Evolutionary conservation across 2,797 vertebrate species (phyloP).

Genomic region (Melanotaenia pygmaea): DNA sequence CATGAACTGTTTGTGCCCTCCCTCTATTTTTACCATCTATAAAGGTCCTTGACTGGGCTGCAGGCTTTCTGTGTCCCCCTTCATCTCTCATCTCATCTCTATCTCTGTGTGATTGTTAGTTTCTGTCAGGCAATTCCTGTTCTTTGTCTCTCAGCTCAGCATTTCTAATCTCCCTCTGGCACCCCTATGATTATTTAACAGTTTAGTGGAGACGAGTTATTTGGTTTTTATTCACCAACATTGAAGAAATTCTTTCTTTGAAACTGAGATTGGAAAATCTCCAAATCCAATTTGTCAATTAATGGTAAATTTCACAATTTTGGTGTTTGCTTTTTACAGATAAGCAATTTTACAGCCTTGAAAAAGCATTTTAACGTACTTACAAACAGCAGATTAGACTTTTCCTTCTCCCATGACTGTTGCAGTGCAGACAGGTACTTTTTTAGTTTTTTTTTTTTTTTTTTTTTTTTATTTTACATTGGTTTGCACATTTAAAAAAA

Average conservation of each 20-base stretch:
- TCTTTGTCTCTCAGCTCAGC: conserved; percentile 31
- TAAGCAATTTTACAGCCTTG: too few species aligned
- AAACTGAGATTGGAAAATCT: too few species aligned
- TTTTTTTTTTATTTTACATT: too few species aligned
- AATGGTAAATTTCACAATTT: too few species aligned
- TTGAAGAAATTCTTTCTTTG: neutral
- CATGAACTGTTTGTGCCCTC: conserved; percentile 25
- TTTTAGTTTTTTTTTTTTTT: too few species aligned
- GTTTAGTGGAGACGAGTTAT: conserved; percentile 5
- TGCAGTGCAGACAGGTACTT: too few species aligned
- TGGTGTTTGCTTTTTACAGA: too few species aligned
- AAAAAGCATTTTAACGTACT: too few species aligned
- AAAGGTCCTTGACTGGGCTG: conserved; percentile 31
- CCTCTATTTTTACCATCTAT: conserved; percentile 38
- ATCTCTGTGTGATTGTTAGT: conserved; percentile 6
- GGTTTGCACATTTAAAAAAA: too few species aligned
- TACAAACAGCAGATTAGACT: too few species aligned
- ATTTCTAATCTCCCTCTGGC: conserved; percentile 13
- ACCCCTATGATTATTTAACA: neutral
- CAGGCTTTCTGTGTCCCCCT: conserved; percentile 5
- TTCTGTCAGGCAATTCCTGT: conserved; percentile 25
- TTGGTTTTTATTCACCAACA: conserved; percentile 15
- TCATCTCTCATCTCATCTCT: conserved; percentile 18
- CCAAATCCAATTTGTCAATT: too few species aligned
- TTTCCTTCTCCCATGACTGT: too few species aligned